Percentiles rank a stretch among this genome's conserved stretches.
phyloP scores from a whole-genome alignment of 2,797 vertebrate genomes.

The Enteromius anoplus region DNA sequence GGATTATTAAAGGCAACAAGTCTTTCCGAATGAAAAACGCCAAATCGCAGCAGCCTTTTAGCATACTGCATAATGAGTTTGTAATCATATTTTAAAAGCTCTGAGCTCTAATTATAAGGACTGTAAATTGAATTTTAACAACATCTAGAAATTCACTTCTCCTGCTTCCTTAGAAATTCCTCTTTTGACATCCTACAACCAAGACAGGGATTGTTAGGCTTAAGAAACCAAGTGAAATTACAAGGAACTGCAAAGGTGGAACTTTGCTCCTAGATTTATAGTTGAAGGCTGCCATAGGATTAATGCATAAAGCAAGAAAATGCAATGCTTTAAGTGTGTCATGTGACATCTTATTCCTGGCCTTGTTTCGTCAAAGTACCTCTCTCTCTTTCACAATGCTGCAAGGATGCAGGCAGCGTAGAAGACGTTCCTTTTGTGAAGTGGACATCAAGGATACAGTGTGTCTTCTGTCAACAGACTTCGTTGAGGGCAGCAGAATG shows the following conservation, averaged over 20 bases:
- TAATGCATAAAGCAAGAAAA: constrained; percentile 1
- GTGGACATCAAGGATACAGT: constrained; percentile 1
- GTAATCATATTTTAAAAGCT: constrained; percentile 60
- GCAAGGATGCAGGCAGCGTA: constrained; percentile 14
- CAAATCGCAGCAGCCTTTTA: constrained; percentile 45
- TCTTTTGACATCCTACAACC: background rate
- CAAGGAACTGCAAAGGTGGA: background rate
- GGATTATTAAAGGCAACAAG: constrained; percentile 58
- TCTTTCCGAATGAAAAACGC: constrained; percentile 55
- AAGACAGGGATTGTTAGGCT: background rate
- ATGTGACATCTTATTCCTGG: constrained; percentile 24
- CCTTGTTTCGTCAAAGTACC: constrained; percentile 36
- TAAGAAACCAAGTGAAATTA: background rate
- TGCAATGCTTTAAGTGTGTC: constrained; percentile 21
- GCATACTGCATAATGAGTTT: constrained; percentile 58
- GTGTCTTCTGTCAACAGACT: constrained; percentile 22
- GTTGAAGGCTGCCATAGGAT: background rate
- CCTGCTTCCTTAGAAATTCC: constrained; percentile 32
- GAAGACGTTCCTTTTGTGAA: constrained; percentile 24
- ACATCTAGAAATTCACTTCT: constrained; percentile 20
- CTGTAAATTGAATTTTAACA: constrained; percentile 59
- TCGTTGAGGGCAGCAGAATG: constrained; percentile 33
- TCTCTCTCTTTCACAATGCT: background rate
- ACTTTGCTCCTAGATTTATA: background rate
- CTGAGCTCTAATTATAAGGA: constrained; percentile 46